These are phyloP conservation scores for Bubo blakistoni DNA, from an alignment of 2,113 vertebrate genomes.

Conservation along the genomic window DNA sequence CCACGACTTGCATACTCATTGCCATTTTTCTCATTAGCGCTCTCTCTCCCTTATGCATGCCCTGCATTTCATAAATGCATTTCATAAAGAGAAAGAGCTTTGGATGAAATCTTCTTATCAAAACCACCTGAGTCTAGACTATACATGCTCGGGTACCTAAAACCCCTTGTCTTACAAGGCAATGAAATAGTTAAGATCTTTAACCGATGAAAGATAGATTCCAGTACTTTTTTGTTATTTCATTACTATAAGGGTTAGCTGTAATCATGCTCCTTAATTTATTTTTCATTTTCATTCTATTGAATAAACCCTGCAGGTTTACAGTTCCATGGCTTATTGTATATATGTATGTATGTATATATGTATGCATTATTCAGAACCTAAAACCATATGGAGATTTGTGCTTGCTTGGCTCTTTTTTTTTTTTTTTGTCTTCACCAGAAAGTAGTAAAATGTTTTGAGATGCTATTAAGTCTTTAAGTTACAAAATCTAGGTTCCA, in stretches of 20 bases:
- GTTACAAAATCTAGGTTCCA: conserved; percentile 83
- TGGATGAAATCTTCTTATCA: background rate
- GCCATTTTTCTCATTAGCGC: background rate
- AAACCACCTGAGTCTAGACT: background rate
- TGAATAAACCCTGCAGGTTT: conserved; percentile 58
- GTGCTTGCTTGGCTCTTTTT: background rate
- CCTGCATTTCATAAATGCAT: background rate
- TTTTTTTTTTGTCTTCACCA: conserved; percentile 18
- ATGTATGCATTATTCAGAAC: conserved; percentile 43
- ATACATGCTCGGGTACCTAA: background rate
- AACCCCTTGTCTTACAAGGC: background rate
- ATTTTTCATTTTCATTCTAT: background rate
- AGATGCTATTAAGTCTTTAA: conserved; percentile 73
- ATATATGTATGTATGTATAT: background rate
- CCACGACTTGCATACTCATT: background rate
- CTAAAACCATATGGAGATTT: conserved; percentile 57
- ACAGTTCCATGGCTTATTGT: conserved; percentile 40
- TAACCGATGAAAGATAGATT: conserved; percentile 4
- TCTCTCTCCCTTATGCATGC: background rate
- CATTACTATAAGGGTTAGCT: background rate
- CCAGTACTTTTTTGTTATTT: background rate
- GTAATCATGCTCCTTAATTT: background rate
- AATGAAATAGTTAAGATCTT: conserved; percentile 26
- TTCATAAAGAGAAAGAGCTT: background rate
- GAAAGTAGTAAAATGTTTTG: conserved; percentile 69